Evolutionary conservation across 2,888 invertebrate genomes (phyloP).

Genomic region (Parapristionchus giblindavisi): DNA sequence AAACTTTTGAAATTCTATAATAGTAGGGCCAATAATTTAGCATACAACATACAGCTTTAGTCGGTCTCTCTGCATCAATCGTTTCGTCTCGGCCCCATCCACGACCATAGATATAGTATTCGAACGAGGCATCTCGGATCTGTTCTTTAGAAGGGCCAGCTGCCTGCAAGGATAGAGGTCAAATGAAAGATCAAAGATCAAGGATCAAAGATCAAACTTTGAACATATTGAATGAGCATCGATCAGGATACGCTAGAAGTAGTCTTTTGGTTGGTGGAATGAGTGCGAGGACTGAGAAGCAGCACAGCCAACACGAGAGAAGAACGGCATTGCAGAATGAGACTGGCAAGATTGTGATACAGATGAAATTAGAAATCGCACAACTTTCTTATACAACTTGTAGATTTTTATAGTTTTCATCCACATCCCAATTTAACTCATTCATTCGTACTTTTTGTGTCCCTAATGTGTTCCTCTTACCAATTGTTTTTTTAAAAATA

Average conservation of each 20-base stretch:
- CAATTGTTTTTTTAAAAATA: neutral
- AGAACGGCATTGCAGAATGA: slow-evolving; percentile 76
- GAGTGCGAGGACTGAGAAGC: slow-evolving; percentile 76
- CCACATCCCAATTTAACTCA: too few relatives aligned
- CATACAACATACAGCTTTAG: slow-evolving; percentile 9
- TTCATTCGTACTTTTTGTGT: too few relatives aligned
- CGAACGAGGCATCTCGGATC: slow-evolving; percentile 74
- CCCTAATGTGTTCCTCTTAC: too few relatives aligned
- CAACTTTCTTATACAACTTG: too few relatives aligned
- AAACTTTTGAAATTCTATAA: too few relatives aligned
- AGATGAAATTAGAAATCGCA: too few relatives aligned
- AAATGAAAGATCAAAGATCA: neutral
- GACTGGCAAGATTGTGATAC: neutral
- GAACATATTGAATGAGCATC: slow-evolving; percentile 81
- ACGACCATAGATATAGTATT: slow-evolving; percentile 79
- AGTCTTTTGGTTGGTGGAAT: slow-evolving; percentile 77
- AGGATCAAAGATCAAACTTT: slow-evolving; percentile 70
- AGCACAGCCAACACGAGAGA: slow-evolving; percentile 59
- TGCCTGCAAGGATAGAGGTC: slow-evolving; percentile 51
- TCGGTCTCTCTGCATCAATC: neutral
- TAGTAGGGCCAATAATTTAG: too few relatives aligned
- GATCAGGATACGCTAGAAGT: slow-evolving; percentile 78
- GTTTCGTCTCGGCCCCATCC: slow-evolving; percentile 77
- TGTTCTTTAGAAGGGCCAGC: slow-evolving; percentile 75
- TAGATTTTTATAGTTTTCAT: too few relatives aligned